Conservation (phyloP, 2,888 invertebrate species). For the Xanthia icteritia region DNA sequence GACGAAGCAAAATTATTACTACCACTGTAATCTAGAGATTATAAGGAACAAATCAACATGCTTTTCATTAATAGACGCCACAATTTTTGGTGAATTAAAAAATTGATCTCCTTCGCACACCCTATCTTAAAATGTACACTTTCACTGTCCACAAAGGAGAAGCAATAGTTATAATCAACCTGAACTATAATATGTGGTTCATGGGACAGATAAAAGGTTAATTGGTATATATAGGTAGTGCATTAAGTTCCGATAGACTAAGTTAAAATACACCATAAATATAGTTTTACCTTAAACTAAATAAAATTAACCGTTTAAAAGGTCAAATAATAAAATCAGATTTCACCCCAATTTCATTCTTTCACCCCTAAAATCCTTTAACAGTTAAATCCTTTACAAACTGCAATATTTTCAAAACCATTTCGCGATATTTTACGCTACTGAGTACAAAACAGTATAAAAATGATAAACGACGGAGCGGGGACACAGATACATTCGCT, state of each 20-base stretch:
- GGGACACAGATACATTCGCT: slow-evolving; percentile 53
- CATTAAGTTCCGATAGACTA: neutral
- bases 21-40: too few species aligned
- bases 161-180: too few species aligned
- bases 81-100: too few species aligned
- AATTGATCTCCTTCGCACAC: too few species aligned
- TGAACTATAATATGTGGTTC: too few species aligned
- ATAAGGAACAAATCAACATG: too few species aligned
- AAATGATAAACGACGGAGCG: slow-evolving; percentile 61
- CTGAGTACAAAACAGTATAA: slow-evolving; percentile 58
- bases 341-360: neutral
- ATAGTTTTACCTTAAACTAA: neutral
- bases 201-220: too few species aligned
- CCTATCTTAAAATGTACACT: neutral
- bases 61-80: too few species aligned
- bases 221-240: neutral
- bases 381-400: slow-evolving; percentile 31
- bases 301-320: neutral
- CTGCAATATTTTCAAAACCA: slow-evolving; percentile 50
- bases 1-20: too few species aligned
- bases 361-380: neutral
- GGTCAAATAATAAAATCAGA: neutral
- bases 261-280: neutral
- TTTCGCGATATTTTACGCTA: slow-evolving; percentile 54
- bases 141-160: too few species aligned